These are phyloP conservation scores for Sebastes baramenuke DNA, from an alignment of 2,797 vertebrate genomes.

Conservation along the genomic window DNA sequence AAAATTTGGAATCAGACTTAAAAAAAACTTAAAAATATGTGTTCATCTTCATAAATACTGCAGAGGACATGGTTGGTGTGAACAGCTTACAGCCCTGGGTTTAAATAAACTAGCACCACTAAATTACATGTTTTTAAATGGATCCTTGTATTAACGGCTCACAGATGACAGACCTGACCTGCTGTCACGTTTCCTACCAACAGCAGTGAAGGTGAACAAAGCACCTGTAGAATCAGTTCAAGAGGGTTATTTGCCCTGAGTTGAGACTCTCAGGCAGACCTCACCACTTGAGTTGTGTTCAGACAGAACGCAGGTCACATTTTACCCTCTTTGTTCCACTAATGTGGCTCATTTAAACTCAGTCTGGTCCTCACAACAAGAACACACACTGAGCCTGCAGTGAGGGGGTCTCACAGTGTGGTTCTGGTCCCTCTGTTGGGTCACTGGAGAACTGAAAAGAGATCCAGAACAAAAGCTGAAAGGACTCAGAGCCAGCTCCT, in stretches of 20 bases:
- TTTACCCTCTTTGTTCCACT: too few species aligned
- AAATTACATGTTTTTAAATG: not conserved
- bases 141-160: not conserved
- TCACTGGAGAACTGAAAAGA: not conserved
- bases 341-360: too few species aligned
- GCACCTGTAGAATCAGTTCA: not conserved
- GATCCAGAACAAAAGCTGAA: conserved; percentile 1
- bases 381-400: not conserved
- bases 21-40: too few species aligned
- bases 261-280: not conserved
- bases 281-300: too few species aligned
- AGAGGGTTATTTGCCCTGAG: not conserved
- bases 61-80: not conserved
- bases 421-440: not conserved
- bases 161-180: not conserved
- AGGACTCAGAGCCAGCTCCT: too few species aligned
- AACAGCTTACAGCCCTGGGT: not conserved
- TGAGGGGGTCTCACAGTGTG: not conserved
- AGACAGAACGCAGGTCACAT: too few species aligned
- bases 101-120: not conserved
- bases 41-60: too few species aligned
- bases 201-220: not conserved
- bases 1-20: too few species aligned
- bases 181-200: too few species aligned
- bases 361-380: too few species aligned